Conservation (phyloP, 2,888 invertebrate species). For the Callosobruchus maculatus region DNA sequence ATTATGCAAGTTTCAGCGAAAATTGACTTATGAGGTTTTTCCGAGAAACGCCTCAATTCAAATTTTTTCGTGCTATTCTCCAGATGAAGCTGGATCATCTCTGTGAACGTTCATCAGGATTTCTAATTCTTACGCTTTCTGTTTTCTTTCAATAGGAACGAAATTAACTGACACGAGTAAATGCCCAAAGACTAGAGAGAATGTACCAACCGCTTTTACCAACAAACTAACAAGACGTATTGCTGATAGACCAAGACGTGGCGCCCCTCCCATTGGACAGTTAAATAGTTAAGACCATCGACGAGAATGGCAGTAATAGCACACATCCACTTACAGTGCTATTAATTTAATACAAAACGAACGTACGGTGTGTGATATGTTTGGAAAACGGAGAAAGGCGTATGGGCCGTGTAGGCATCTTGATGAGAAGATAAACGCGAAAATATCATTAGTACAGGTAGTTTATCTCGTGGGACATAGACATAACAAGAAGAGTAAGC, state of each 20-base stretch:
- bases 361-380: background rate
- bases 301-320: background rate
- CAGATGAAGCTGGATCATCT: no score
- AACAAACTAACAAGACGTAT: background rate
- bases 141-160: background rate
- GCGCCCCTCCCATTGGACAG: background rate
- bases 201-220: background rate
- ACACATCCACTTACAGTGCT: background rate
- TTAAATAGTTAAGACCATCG: background rate
- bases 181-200: background rate
- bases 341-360: background rate
- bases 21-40: no score
- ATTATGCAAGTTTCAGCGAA: no score
- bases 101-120: no score
- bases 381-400: background rate
- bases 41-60: no score
- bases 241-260: background rate
- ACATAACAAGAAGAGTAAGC: no score
- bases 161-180: background rate
- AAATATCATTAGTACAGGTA: background rate
- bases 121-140: background rate
- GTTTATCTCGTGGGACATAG: no score
- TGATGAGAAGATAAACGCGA: background rate
- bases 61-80: no score
- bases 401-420: background rate